Base-by-base conservation (phyloP, 2,797 vertebrate species). In the Chaetophractus vellerosus region DNA sequence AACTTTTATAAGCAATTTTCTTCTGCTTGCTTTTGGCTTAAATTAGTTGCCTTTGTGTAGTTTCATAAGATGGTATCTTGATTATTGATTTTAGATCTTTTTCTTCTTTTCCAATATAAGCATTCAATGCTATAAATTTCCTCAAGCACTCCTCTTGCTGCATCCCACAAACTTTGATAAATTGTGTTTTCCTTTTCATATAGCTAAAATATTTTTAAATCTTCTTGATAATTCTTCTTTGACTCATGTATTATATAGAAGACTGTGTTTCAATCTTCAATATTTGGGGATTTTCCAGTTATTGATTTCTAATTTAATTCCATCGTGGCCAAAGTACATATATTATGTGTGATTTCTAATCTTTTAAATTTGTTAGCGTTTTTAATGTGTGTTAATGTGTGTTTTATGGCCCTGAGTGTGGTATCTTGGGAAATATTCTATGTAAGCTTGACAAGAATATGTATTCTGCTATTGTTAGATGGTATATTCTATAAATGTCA, bases 171-270 rank as follows among this genome's bases (percentile, higher is more conserved):
- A 28, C 80, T 83, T 74, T 78, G n/a, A 57, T 85, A 50, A 83
- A 11, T 23, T 52, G 38, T 64, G 59, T 57, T 93, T 78, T 89
- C n/a, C 90, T 76, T 45, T 76, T 82, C 6, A 82, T n/a, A 91
- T 81, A 66, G 33, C 63, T 91, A 88, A 71, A 93, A 72, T 74
- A 61, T 59, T 90, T 94, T 28, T 24, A 90, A 83, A 90, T 69
- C 79, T 90, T 45, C 45, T 45, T 45, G 45, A 45, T 45, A 45
- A 8, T 15, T 55, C 38, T 23, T 83, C 9, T 74, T 82, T 86
- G 26, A 50, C 9, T 4, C 21, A 8, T 66, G 64, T 52, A 4
- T 84, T 81, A 88, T 81, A 74, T 75, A 80, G 24, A 69, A 84
- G 5, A 41, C 4, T 80, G 4, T 57, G 87, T 63, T 86, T 86